Percentiles rank a stretch among this genome's conserved stretches.
Evolutionary conservation across 2,888 invertebrate species (phyloP).

Genomic region (Chirona hameri): DNA sequence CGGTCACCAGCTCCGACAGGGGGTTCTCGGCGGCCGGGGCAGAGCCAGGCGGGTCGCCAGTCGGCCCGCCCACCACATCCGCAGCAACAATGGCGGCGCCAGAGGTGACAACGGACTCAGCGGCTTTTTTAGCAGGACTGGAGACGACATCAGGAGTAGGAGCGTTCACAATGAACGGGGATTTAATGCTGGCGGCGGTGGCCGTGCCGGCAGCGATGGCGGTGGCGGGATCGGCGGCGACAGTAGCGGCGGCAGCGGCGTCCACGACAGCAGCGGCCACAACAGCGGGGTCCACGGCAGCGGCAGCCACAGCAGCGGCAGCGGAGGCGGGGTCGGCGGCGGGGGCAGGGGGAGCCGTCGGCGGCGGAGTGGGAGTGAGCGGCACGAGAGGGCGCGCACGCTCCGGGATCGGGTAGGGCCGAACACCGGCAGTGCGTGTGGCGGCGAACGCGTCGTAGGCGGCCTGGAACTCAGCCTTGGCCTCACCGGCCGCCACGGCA

Average conservation of each 20-base stretch:
- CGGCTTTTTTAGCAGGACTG: too few species aligned
- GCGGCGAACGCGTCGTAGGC: constrained; percentile 30
- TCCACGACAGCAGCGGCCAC: too few species aligned
- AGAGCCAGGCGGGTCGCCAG: too few species aligned
- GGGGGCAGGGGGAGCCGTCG: constrained; percentile 43
- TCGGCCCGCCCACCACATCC: too few species aligned
- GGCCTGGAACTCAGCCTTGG: constrained; percentile 30
- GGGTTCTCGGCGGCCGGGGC: too few species aligned
- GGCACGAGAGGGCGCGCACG: neutral
- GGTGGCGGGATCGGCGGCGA: constrained; percentile 41
- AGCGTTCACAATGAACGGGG: constrained; percentile 51
- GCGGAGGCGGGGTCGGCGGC: constrained; percentile 51
- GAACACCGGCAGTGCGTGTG: constrained; percentile 37
- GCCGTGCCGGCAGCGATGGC: constrained; percentile 53
- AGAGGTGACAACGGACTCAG: constrained; percentile 41
- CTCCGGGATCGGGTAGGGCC: neutral
- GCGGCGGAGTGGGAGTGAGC: neutral
- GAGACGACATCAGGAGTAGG: too few species aligned
- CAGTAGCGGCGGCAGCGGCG: neutral
- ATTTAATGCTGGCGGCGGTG: constrained; percentile 61
- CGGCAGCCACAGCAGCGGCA: constrained; percentile 45
- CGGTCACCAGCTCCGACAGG: too few species aligned
- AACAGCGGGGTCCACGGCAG: neutral
- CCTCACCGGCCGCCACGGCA: constrained; percentile 30
- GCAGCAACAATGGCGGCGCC: neutral